These are phyloP conservation scores for Coreoperca whiteheadi DNA, from an alignment of 2,113 vertebrate genomes.

Conservation along the genomic window DNA sequence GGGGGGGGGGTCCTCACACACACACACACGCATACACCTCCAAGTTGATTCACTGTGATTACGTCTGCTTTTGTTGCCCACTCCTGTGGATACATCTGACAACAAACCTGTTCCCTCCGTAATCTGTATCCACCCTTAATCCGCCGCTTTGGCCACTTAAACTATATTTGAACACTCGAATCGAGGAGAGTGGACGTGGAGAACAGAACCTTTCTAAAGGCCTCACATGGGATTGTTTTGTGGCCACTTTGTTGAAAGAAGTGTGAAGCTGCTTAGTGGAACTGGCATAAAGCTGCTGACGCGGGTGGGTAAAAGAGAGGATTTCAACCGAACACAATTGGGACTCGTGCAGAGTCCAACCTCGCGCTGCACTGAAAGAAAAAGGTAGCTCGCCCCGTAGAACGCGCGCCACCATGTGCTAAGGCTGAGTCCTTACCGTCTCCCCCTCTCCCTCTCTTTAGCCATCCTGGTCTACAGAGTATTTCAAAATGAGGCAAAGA, in stretches of 20 bases:
- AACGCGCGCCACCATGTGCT: too few relatives aligned
- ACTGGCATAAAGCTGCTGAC: conserved; percentile 14
- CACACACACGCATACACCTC: conserved; percentile 2
- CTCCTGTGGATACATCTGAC: not conserved
- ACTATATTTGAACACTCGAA: not conserved
- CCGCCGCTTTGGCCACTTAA: not conserved
- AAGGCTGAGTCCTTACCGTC: too few relatives aligned
- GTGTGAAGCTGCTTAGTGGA: conserved; percentile 9
- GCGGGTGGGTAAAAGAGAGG: not conserved
- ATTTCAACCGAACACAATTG: conserved; percentile 10
- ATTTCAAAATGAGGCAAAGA: conserved; percentile 90
- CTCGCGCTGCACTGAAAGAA: not conserved
- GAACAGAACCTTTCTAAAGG: not conserved
- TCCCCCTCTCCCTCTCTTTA: conserved; percentile 59
- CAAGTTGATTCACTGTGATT: not conserved
- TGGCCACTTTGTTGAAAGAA: not conserved
- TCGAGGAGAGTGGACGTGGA: not conserved
- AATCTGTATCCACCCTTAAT: not conserved
- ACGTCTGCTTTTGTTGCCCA: not conserved
- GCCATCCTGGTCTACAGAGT: conserved; percentile 94
- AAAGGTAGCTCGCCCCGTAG: too few relatives aligned
- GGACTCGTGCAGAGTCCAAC: not conserved
- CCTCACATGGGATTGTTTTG: not conserved
- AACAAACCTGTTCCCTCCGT: too few relatives aligned
- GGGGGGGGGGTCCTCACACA: conserved; percentile 1